phyloP scores from a whole-genome alignment of 2,113 vertebrate genomes.

The Tonatia bakeri region DNA sequence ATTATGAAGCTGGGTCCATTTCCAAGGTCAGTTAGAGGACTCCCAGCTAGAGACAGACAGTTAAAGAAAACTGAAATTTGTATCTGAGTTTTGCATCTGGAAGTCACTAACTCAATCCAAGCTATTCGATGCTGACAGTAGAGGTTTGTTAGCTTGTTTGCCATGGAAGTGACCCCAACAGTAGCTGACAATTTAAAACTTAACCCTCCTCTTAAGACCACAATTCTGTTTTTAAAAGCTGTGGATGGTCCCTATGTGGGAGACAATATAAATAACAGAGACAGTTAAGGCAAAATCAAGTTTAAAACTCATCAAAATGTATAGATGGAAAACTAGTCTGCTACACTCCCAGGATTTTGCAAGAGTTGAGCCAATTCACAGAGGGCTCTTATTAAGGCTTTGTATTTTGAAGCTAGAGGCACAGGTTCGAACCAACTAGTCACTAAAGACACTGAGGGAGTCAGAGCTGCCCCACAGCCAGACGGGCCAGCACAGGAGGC shows the following conservation, averaged over 20 bases:
- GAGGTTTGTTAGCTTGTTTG: not conserved
- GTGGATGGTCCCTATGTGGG: not conserved
- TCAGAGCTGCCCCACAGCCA: not conserved
- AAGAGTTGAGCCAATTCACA: not conserved
- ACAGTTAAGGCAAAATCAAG: not conserved
- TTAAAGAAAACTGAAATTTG: not conserved
- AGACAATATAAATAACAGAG: not conserved
- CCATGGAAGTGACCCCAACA: not conserved
- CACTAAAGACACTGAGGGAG: not conserved
- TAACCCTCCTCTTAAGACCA: not conserved
- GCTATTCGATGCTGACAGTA: not conserved
- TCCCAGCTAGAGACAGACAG: not conserved
- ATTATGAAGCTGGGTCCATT: not conserved
- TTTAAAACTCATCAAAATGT: not conserved
- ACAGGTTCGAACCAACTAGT: not conserved
- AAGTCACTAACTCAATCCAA: not conserved
- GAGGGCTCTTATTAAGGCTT: not conserved
- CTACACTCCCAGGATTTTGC: not conserved
- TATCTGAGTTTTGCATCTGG: not conserved
- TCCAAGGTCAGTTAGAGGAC: not conserved
- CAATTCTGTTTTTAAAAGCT: not conserved
- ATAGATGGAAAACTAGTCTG: not conserved
- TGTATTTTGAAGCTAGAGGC: not conserved
- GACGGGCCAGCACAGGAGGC: not conserved
- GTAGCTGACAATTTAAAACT: not conserved